Evolutionary conservation across 1,140 invertebrate genomes (phyloP).

Genomic region (Amphibalanus amphitrite): DNA sequence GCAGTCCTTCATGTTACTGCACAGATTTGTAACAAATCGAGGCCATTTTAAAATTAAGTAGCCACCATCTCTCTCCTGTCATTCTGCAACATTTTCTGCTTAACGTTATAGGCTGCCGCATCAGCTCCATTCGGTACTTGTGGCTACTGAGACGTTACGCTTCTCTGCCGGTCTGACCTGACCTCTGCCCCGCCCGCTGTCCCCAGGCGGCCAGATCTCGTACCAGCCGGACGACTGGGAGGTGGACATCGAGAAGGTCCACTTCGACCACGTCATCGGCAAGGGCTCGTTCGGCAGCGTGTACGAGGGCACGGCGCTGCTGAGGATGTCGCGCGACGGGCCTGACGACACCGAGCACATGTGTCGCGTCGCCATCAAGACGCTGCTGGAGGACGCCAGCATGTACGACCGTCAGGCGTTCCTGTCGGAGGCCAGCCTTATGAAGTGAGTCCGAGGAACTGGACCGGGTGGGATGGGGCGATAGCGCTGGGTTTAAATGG

Average conservation of each 20-base stretch:
- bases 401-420: not conserved
- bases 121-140: no score
- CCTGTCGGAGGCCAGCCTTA: not conserved
- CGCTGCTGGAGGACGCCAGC: not conserved
- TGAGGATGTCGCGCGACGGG: not conserved
- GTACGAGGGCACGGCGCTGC: not conserved
- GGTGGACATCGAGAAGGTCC: not conserved
- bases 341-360: not conserved
- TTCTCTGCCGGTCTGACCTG: no score
- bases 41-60: no score
- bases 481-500: no score
- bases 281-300: conserved; percentile 5
- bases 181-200: no score
- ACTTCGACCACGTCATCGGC: not conserved
- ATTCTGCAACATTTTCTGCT: no score
- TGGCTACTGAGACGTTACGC: no score
- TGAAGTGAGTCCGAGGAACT: not conserved
- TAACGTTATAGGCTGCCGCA: no score
- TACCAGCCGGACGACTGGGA: conserved; percentile 3
- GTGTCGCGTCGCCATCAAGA: not conserved
- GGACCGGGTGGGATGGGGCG: not conserved
- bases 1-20: no score
- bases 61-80: no score
- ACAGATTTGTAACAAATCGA: no score
- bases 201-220: not conserved